phyloP scores from a whole-genome alignment of 1,140 invertebrate species.

The Lordiphosa mommai region DNA sequence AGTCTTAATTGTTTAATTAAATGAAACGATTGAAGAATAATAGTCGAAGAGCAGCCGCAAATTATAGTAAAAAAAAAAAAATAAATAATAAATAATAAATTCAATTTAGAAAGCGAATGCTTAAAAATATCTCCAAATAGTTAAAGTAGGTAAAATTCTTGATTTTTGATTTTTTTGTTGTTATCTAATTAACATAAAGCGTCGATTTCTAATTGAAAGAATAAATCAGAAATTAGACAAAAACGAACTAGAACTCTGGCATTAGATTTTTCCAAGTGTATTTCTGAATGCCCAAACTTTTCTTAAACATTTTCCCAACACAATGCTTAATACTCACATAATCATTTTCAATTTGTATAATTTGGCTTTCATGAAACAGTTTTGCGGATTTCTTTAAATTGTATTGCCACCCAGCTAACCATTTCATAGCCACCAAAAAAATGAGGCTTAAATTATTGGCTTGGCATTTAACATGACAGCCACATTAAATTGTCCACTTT shows the following conservation, averaged over 20 bases:
- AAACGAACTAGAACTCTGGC: too few species aligned
- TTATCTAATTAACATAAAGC: too few species aligned
- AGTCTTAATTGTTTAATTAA: constrained; percentile 34
- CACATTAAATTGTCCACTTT: constrained; percentile 76
- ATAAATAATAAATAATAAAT: too few species aligned
- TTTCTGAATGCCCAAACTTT: too few species aligned
- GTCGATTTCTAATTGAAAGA: too few species aligned
- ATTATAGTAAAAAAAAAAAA: too few species aligned
- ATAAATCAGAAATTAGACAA: too few species aligned
- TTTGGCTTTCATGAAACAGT: not conserved
- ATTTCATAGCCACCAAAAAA: constrained; percentile 56
- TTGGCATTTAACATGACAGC: constrained; percentile 75
- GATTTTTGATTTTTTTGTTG: too few species aligned
- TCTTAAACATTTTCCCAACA: not conserved
- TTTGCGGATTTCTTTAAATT: constrained; percentile 20
- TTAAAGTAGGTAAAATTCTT: too few species aligned
- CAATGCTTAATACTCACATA: not conserved
- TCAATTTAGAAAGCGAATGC: too few species aligned
- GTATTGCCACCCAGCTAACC: constrained; percentile 59
- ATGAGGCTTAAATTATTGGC: constrained; percentile 75
- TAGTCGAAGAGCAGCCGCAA: not conserved
- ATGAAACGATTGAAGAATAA: constrained; percentile 16
- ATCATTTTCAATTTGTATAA: not conserved
- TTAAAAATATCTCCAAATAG: too few species aligned
- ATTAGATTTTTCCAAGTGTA: too few species aligned